Conservation (phyloP, 2,797 vertebrate genomes). For the Crypturellus tataupa region DNA sequence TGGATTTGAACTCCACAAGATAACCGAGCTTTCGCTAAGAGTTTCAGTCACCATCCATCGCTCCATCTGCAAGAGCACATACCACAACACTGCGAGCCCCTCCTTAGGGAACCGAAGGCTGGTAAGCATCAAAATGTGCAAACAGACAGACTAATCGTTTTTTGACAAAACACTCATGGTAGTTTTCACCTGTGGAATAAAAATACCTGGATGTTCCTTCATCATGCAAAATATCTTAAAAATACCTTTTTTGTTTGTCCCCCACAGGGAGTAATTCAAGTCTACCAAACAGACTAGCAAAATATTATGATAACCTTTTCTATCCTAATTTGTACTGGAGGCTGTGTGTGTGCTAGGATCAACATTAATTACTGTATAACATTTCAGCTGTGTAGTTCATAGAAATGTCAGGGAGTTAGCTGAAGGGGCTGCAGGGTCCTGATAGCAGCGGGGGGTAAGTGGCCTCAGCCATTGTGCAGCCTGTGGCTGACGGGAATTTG, state of each 20-base stretch:
- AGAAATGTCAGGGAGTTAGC: conserved; percentile 87
- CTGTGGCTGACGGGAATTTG: conserved; percentile 72
- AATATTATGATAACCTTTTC: conserved; percentile 96
- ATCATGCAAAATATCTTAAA: conserved; percentile 68
- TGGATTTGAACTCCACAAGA: conserved; percentile 84
- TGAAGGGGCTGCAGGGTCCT: conserved; percentile 80
- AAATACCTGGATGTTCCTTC: conserved; percentile 58
- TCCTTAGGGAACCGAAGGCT: background rate
- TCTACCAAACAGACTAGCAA: conserved; percentile 87
- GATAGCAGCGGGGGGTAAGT: conserved; percentile 66
- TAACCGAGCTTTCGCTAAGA: conserved; percentile 65
- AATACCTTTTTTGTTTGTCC: conserved; percentile 82
- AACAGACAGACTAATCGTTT: conserved; percentile 29
- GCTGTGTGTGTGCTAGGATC: conserved; percentile 87
- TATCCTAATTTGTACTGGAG: conserved; percentile 90
- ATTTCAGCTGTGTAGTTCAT: conserved; percentile 87
- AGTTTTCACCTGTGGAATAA: conserved; percentile 22
- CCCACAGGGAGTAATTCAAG: conserved; percentile 85
- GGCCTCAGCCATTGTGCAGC: conserved; percentile 70
- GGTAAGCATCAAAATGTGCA: conserved; percentile 18
- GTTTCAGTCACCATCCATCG: conserved; percentile 58
- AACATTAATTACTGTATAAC: conserved; percentile 91
- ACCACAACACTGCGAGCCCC: background rate
- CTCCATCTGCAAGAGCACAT: conserved; percentile 1
- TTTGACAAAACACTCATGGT: conserved; percentile 20